Base-by-base conservation (phyloP, 2,113 vertebrate genomes). In the Cheilinus undulatus region DNA sequence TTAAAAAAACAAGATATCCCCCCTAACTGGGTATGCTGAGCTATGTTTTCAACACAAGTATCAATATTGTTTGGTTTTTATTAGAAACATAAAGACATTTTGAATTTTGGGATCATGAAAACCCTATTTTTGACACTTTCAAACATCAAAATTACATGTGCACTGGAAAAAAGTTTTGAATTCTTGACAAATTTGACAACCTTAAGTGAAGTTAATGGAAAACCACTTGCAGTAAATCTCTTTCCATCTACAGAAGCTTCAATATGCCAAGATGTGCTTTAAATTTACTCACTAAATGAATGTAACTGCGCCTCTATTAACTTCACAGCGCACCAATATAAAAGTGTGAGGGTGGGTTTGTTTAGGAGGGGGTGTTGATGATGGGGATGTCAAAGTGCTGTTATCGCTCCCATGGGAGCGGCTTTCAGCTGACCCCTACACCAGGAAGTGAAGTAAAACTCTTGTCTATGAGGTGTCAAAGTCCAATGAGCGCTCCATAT, bases 391-490 rank as follows among this genome's bases (percentile, higher is more conserved):
- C 84, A 90, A 87, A 87, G 88, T 75, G 59, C 63, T 62, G 76
- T 79, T 80, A 91, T 89, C 69, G 19, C 78, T 85, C 80, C 81
- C 71, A 75, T 71, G 82, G 78, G 76, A 86, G 89, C 67, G 62
- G 82, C 80, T 90, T 82, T 76, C 83, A 50, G 86, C 79, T 90
- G 87, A 91, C 91, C 86, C 80, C 80, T 34, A 69, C 88, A 89
- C 83, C 91, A 89, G 91, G 91, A 93, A 93, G 85, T 85, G 82
- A 87, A 90, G 85, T 82, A 82, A 88, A 88, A 82, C 68, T 80
- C 76, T 89, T 80, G 82, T 89, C 83, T 83, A 78, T 73, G 83
- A 90, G 91, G 91, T 90, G 90, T 91, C 88, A 91, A 90, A 89
- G 92, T 92, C 91, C 88, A 89, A 89, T 78, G 83, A 89, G 85